A percentile compares a stretch with the other conserved stretches of the same genome.
Evolutionary conservation across 2,113 vertebrate species (phyloP).

Genomic region (Hydrolagus affinis): DNA sequence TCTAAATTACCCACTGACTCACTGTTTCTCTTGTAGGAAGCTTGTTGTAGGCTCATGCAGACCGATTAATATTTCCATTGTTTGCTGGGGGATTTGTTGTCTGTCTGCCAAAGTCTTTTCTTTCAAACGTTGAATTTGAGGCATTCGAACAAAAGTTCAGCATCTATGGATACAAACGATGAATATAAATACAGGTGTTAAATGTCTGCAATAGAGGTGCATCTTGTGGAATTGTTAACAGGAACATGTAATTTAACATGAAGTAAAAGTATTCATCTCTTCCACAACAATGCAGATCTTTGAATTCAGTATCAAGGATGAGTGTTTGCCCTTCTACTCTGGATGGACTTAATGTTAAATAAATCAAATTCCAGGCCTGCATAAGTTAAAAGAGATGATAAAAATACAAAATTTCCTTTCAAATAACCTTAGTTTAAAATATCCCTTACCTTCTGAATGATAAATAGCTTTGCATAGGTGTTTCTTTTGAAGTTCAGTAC

Average conservation of each 20-base stretch:
- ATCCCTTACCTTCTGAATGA: not conserved
- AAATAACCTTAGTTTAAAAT: no score
- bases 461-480: not conserved
- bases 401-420: no score
- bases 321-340: not conserved
- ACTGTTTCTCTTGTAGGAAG: conserved; percentile 48
- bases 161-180: not conserved
- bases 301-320: not conserved
- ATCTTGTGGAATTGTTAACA: not conserved
- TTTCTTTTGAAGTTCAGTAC: not conserved
- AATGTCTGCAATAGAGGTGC: not conserved
- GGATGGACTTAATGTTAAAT: not conserved
- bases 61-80: conserved; percentile 62
- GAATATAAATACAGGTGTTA: not conserved
- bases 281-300: not conserved
- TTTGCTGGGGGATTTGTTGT: conserved; percentile 53
- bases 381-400: no score
- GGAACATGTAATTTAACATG: no score
- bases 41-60: conserved; percentile 48
- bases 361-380: no score
- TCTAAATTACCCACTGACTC: conserved; percentile 54
- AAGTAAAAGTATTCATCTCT: not conserved
- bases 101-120: conserved; percentile 48
- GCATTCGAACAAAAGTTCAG: not conserved
- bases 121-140: not conserved